A percentile compares a stretch with the other conserved stretches of the same genome.
These are phyloP conservation scores for Syncerus caffer DNA, from an alignment of 2,797 vertebrate species.

Conservation along the genomic window DNA sequence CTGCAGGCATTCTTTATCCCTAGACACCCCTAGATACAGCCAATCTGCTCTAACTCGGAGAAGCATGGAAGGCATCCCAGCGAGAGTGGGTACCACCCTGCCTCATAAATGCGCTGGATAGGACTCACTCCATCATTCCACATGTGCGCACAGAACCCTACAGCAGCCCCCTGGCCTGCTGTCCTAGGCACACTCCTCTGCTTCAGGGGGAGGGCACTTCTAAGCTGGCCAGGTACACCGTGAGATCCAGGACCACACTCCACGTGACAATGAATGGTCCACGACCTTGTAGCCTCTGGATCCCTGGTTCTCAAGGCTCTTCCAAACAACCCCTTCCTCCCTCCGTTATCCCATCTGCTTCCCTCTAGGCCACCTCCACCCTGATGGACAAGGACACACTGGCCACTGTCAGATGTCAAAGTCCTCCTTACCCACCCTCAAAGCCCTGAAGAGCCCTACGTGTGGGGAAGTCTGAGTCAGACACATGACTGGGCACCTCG, in stretches of 20 bases:
- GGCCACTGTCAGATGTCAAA: neutral
- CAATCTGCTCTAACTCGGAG: neutral
- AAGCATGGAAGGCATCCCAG: neutral
- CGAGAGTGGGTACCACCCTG: neutral
- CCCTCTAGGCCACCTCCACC: neutral
- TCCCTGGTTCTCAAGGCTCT: slow-evolving; percentile 33
- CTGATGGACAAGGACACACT: neutral
- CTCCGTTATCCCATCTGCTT: neutral
- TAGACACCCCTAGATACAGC: neutral
- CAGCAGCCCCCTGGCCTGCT: neutral
- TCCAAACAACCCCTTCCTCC: neutral
- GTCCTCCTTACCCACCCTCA: neutral
- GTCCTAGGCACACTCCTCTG: neutral
- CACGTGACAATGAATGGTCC: neutral
- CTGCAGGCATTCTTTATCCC: neutral
- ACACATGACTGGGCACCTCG: neutral
- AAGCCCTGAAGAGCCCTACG: neutral
- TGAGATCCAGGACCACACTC: neutral
- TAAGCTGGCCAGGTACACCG: neutral
- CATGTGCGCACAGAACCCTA: neutral
- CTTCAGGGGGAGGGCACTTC: neutral
- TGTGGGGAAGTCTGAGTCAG: neutral
- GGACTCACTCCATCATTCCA: neutral
- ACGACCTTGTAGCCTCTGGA: neutral
- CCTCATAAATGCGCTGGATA: neutral